Percentiles rank a stretch among this genome's conserved stretches.
Conservation (phyloP, 2,888 invertebrate species). For the Schrankia costaestrigalis region DNA sequence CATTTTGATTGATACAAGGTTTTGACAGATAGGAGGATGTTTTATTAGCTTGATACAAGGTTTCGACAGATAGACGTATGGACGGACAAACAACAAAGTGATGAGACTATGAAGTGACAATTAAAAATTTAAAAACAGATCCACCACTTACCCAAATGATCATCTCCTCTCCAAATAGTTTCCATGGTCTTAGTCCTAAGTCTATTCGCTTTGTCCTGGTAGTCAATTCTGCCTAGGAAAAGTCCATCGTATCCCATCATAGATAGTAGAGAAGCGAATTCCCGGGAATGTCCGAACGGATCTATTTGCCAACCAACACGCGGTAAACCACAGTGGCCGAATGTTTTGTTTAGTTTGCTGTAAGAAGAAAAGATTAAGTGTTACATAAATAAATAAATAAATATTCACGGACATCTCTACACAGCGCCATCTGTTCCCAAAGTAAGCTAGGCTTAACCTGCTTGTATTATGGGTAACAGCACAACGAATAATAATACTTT, state of each 20-base stretch:
- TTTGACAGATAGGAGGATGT: too few species aligned
- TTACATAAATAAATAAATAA: not conserved
- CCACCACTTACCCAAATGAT: slow-evolving; percentile 81
- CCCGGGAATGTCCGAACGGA: slow-evolving; percentile 92
- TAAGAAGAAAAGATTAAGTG: too few species aligned
- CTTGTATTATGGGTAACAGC: too few species aligned
- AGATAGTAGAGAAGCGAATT: slow-evolving; percentile 89
- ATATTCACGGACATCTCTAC: too few species aligned
- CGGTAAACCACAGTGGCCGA: slow-evolving; percentile 87
- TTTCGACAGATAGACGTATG: too few species aligned
- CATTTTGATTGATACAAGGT: too few species aligned
- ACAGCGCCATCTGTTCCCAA: too few species aligned
- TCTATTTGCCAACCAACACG: slow-evolving; percentile 91
- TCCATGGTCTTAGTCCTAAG: slow-evolving; percentile 84
- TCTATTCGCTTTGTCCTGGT: slow-evolving; percentile 87
- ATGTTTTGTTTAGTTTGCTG: slow-evolving; percentile 83
- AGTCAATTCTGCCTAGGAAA: slow-evolving; percentile 93
- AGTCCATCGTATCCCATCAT: slow-evolving; percentile 93
- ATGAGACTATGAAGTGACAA: not conserved
- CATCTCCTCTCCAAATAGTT: slow-evolving; percentile 90
- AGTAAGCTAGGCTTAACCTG: too few species aligned
- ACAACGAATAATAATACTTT: too few species aligned
- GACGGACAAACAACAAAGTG: too few species aligned
- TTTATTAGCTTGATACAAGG: too few species aligned
- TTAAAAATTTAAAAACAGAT: not conserved